Evolutionary conservation across 1,140 invertebrate genomes (phyloP).

Genomic region (Drosophila micromelanica): DNA sequence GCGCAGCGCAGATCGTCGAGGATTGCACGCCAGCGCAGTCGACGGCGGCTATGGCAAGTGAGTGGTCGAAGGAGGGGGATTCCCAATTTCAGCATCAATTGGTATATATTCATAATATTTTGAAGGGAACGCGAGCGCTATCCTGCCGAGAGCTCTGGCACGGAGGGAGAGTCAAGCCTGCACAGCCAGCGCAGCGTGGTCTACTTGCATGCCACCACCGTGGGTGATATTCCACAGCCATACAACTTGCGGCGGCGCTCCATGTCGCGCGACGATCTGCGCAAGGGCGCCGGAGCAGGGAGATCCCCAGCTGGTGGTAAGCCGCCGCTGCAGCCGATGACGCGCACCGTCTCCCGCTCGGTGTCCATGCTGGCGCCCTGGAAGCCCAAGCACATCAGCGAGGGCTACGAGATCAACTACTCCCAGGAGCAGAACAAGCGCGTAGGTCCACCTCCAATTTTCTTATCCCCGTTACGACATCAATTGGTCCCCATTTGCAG

Average conservation of each 20-base stretch:
- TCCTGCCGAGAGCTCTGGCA: constrained; percentile 88
- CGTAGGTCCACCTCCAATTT: constrained; percentile 56
- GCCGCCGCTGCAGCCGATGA: constrained; percentile 87
- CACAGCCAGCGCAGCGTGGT: constrained; percentile 92
- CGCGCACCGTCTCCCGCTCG: constrained; percentile 91
- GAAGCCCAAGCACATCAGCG: constrained; percentile 90
- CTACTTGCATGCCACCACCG: constrained; percentile 91
- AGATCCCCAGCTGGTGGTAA: constrained; percentile 46
- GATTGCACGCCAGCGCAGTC: constrained; percentile 24
- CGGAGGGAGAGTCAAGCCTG: constrained; percentile 91
- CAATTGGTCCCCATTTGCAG: constrained; percentile 12
- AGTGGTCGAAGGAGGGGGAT: neutral
- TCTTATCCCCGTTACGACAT: no score
- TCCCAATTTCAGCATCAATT: no score
- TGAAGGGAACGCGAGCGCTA: constrained; percentile 80
- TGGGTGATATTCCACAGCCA: constrained; percentile 84
- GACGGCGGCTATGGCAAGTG: constrained; percentile 51
- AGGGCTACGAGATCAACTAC: constrained; percentile 92
- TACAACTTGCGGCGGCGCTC: constrained; percentile 76
- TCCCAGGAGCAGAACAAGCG: constrained; percentile 87
- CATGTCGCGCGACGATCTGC: constrained; percentile 89
- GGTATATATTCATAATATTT: neutral
- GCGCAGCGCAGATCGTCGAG: constrained; percentile 71
- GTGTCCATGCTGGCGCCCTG: constrained; percentile 93
- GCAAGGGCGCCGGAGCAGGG: constrained; percentile 71